These are phyloP conservation scores for Tholera decimalis DNA, from an alignment of 2,888 invertebrate genomes.

Conservation along the genomic window DNA sequence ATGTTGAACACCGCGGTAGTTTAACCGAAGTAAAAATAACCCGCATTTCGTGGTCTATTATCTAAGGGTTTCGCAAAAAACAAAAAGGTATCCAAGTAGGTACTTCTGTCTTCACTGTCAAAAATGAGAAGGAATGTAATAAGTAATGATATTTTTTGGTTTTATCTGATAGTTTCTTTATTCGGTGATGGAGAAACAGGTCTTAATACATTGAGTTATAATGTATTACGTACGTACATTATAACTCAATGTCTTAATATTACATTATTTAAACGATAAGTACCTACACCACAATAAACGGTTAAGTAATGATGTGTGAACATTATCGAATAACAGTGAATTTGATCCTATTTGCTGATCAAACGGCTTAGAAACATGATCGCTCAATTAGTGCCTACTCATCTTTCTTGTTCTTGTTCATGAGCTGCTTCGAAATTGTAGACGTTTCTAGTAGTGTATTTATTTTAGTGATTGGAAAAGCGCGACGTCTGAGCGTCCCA, in stretches of 20 bases:
- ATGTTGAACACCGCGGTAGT: no score
- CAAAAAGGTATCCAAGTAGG: no score
- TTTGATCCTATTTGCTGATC: conserved; percentile 40
- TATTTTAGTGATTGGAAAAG: background rate
- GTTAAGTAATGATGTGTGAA: conserved; percentile 7
- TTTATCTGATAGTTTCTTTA: no score
- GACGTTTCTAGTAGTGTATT: background rate
- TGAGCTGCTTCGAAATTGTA: background rate
- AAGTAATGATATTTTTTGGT: background rate
- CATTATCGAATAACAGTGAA: conserved; percentile 2
- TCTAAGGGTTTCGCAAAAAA: no score
- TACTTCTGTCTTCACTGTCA: no score
- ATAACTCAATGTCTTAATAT: no score
- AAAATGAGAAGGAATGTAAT: no score
- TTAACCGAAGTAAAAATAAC: no score
- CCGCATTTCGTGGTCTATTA: no score
- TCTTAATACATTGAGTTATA: no score
- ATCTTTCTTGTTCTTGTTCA: conserved; percentile 23
- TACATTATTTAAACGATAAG: background rate
- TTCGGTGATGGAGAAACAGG: background rate
- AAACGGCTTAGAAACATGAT: conserved; percentile 25
- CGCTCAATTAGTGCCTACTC: conserved; percentile 24
- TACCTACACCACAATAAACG: background rate
- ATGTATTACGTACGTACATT: no score
- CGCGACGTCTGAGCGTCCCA: background rate